Conservation (phyloP, 2,888 invertebrate species). For the Phorcus lineatus region DNA sequence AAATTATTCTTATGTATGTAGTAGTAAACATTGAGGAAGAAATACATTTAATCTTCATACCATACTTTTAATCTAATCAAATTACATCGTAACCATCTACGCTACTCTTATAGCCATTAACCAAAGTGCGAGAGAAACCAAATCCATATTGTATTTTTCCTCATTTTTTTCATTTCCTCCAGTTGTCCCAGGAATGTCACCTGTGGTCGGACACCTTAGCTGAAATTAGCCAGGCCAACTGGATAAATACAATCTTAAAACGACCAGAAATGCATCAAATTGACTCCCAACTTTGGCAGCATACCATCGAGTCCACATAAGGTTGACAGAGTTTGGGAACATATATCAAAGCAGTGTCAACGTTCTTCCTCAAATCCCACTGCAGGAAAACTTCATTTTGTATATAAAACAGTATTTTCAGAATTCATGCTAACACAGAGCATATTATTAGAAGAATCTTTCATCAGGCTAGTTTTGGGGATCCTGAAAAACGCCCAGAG, state of each 20-base stretch:
- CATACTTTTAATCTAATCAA: too few species aligned
- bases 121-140: neutral
- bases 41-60: too few species aligned
- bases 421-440: neutral
- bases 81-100: too few species aligned
- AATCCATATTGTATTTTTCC: neutral
- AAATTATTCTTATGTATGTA: too few species aligned
- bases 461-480: neutral
- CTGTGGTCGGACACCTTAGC: neutral
- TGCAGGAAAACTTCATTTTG: neutral
- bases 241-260: conserved; percentile 14
- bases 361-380: neutral
- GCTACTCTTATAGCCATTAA: too few species aligned
- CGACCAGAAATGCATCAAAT: conserved; percentile 10
- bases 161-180: neutral
- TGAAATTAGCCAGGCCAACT: conserved; percentile 18
- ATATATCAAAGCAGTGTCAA: neutral
- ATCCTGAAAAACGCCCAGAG: conserved; percentile 16
- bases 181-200: conserved; percentile 13
- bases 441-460: neutral
- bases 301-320: neutral
- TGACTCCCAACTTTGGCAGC: neutral
- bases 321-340: conserved; percentile 7
- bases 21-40: too few species aligned
- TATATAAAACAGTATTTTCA: conserved; percentile 12